phyloP scores from a whole-genome alignment of 35 echinoderm and acorn worm species.

The Holothuria glaberrima region DNA sequence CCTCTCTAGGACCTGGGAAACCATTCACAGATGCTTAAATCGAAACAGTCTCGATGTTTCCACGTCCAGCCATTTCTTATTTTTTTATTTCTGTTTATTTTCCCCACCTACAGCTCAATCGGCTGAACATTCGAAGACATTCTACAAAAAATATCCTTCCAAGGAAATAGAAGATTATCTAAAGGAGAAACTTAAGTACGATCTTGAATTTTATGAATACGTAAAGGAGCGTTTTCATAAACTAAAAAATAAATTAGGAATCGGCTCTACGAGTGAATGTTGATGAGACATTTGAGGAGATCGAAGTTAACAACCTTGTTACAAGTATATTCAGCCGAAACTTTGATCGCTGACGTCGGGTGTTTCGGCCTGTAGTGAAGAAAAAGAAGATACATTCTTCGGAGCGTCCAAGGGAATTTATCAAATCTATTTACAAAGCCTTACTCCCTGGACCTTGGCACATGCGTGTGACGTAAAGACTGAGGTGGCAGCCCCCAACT shows the following conservation, averaged over 20 bases:
- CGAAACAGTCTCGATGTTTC: neutral
- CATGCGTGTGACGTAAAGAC: too few relatives aligned
- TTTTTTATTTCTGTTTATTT: neutral
- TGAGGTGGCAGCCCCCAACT: too few relatives aligned
- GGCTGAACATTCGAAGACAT: constrained; percentile 54
- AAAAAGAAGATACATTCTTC: too few relatives aligned
- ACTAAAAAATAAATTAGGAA: constrained; percentile 59
- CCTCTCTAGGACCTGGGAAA: too few relatives aligned
- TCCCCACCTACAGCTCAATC: constrained; percentile 46
- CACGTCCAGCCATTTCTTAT: neutral
- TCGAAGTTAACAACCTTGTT: too few relatives aligned
- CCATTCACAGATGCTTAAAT: too few relatives aligned
- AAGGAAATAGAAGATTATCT: constrained; percentile 53
- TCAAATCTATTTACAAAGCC: too few relatives aligned
- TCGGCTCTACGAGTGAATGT: constrained; percentile 28
- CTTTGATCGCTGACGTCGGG: too few relatives aligned
- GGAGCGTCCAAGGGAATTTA: too few relatives aligned
- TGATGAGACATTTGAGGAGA: neutral
- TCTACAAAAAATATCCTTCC: constrained; percentile 59
- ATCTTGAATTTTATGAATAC: constrained; percentile 72
- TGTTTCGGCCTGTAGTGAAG: too few relatives aligned
- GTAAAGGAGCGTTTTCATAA: constrained; percentile 69
- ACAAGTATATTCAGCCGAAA: too few relatives aligned
- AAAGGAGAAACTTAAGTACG: constrained; percentile 69
- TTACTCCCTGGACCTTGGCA: too few relatives aligned